Evolutionary conservation across 1,140 invertebrate genomes (phyloP), one percentile per base, ranked within the genome.

Genomic region (Rhyacophila brunnea): DNA sequence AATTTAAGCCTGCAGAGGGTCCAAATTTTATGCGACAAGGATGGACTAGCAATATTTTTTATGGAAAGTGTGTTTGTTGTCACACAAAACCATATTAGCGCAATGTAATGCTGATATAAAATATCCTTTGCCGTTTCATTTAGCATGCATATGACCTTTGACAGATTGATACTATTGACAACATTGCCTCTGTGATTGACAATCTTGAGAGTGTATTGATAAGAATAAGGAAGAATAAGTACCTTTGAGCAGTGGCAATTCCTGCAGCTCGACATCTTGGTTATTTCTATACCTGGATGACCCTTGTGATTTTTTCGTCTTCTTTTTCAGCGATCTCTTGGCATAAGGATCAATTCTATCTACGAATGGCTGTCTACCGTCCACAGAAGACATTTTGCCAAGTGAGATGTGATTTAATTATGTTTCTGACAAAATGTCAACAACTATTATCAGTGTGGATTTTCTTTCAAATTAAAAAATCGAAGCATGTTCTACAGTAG

Each of bases 331-430:
- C 65, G 91, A 93, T 70, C 91, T 83, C 82, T 94, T 94, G 63
- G 91, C 90, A 77, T 94, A 95, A 66, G 92, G 92, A 82, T 95
- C 92, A 83, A 95, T 94, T 77, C 91, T 88, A 84, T 95, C 92
- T 77, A 94, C 91, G 85, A 95, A 92, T 70, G 87, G 85, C 62
- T 64, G 62, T 32, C 58, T 50, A 46, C 49, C 50, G 53, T 60
- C 62, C 81, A 84, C 86, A 77, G 87, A 85, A 84, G 88, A 88
- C 88, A 90, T 89, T 78, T 82, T 83, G 73, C 53, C 53, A 47
- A 47, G 53, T 47, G 43, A 47, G 46, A 42, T 20, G 44, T 46
- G 53, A 46, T 56, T 46, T 46, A 47, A 47, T 28, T 56, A 47
- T 47, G 53, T 28, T 56, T 56, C 44, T 56, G 53, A 56, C 53